Evolutionary conservation across 23 tunicate species (phyloP).

Genomic region (Trididemnum miniatum): DNA sequence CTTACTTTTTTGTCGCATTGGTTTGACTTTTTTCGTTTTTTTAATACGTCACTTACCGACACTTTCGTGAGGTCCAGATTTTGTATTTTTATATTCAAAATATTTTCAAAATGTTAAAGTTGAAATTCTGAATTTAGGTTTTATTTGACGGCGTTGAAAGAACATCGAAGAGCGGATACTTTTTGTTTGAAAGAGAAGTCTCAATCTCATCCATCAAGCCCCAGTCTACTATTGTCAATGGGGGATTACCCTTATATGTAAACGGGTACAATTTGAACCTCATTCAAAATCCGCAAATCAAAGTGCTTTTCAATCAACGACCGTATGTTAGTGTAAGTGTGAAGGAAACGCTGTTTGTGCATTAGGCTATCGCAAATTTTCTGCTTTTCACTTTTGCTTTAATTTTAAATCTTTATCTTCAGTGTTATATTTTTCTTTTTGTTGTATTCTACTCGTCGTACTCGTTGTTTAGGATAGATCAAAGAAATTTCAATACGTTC

Average conservation of each 20-base stretch:
- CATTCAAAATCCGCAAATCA: conserved; percentile 45
- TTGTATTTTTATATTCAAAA: too few relatives aligned
- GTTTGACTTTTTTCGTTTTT: too few relatives aligned
- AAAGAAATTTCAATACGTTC: too few relatives aligned
- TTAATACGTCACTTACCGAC: too few relatives aligned
- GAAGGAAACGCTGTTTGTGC: neutral
- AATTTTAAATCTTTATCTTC: too few relatives aligned
- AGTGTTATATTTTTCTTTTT: too few relatives aligned
- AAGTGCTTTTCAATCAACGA: conserved; percentile 2
- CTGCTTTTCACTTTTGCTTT: too few relatives aligned
- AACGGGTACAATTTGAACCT: conserved; percentile 60
- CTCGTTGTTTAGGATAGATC: too few relatives aligned
- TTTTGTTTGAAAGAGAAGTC: conserved; percentile 11
- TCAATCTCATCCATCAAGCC: conserved; percentile 27
- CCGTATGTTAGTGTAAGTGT: neutral
- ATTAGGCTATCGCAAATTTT: neutral
- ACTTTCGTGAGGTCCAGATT: too few relatives aligned
- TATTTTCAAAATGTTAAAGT: too few relatives aligned
- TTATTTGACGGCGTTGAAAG: conserved; percentile 34
- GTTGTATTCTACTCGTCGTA: too few relatives aligned
- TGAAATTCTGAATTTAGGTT: conserved; percentile 46
- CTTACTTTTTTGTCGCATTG: too few relatives aligned
- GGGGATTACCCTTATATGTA: conserved; percentile 65
- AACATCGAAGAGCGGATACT: neutral
- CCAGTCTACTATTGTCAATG: conserved; percentile 39